These are phyloP conservation scores for Himantopus leucocephalus DNA, from an alignment of 2,113 vertebrate genomes.

Conservation along the genomic window DNA sequence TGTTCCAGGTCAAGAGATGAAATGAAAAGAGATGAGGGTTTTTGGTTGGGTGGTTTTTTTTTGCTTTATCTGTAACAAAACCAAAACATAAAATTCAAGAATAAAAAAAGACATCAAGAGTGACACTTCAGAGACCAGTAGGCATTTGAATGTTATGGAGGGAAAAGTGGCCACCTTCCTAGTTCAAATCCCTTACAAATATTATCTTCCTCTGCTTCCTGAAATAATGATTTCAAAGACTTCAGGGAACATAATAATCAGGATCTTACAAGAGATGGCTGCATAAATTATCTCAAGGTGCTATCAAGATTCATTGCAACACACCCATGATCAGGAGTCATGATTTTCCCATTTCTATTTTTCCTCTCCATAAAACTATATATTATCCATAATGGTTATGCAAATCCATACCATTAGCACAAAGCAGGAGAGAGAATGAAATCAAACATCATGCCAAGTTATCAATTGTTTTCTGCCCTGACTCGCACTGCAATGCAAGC, in stretches of 20 bases:
- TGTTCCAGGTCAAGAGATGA: background rate
- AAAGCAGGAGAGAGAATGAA: background rate
- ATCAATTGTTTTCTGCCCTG: background rate
- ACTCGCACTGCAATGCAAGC: background rate
- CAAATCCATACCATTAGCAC: background rate
- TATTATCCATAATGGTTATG: background rate
- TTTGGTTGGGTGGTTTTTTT: background rate
- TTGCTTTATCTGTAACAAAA: background rate
- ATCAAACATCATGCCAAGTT: background rate
- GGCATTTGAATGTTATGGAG: background rate
- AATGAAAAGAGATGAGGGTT: background rate
- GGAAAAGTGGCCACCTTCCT: background rate
- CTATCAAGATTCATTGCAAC: background rate
- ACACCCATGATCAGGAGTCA: background rate
- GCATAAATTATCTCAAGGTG: background rate
- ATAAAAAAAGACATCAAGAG: background rate
- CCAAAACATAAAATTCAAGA: background rate
- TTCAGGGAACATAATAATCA: background rate
- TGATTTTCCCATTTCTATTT: background rate
- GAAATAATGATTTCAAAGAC: background rate
- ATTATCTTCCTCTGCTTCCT: background rate
- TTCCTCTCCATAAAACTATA: background rate
- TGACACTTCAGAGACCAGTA: background rate
- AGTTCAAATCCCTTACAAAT: background rate
- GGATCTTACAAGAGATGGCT: background rate